Evolutionary conservation across 1,140 invertebrate genomes (phyloP), one percentile per base, ranked within the genome.

Genomic region (Sarcophaga bullata): DNA sequence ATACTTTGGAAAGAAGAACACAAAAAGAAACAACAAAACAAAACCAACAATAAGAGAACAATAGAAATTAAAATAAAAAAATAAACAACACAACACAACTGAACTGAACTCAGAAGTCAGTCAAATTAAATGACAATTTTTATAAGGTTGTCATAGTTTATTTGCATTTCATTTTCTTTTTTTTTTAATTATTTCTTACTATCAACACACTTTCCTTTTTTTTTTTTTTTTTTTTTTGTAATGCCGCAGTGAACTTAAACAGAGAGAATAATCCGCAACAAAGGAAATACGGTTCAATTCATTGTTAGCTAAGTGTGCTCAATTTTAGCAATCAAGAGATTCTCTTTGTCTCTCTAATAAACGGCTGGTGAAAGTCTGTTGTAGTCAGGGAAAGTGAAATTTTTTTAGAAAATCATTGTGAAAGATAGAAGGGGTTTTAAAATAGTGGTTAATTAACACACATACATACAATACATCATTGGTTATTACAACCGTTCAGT

Each of bases 161-260:
- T 68, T 19, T 19, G 19, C 19, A 19, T 10, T 17, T 68, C 17
- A n/a, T 68, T 68, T 37, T 37, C 1, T 37, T 37, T 37, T 37
- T 37, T 37, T 37, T 68, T 68, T 68, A 68, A 68, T 68, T 68
- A 68, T 68, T 68, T 19, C n/a, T 17, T 68, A 68, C 62, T 68
- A 19, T 37, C 25, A 37, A 37, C 25, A 37, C 25, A 37, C 25
- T 37, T 37, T 37, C 25, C n/a, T n/a, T n/a, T n/a, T n/a, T n/a
- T n/a, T 68, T 9, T 9, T 68, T 68, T 19, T 68, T 68, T 68
- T 68, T 9, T 9, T 68, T 68, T 19, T 68, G 17, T 68, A 7
- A 19, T 68, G 19, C n/a, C 19, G 17, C 4, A 19, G 0, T 0
- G 8, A 19, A 68, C 8, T 68, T 25, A 19, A 68, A 19, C 25